Conservation (phyloP, 1,140 invertebrate species). For the Psix sp. region DNA sequence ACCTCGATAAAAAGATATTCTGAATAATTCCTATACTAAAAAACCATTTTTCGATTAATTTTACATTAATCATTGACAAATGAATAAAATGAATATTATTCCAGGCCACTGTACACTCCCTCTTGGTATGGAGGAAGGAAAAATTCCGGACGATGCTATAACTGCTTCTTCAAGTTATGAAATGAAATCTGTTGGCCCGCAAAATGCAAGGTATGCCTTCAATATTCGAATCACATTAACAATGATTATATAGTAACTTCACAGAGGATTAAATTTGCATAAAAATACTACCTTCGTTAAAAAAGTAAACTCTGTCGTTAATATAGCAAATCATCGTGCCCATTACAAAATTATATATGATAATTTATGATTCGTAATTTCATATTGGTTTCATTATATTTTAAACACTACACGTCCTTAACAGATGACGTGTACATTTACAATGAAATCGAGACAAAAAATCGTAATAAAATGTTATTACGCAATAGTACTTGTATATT, state of each 20-base stretch:
- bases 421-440: too few species aligned
- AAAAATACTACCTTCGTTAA: constrained; percentile 8
- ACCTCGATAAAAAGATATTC: too few species aligned
- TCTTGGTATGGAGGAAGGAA: constrained; percentile 93
- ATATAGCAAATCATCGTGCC: constrained; percentile 10
- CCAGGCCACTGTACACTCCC: constrained; percentile 88
- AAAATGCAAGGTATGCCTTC: constrained; percentile 88
- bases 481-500: too few species aligned
- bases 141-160: constrained; percentile 90
- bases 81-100: constrained; percentile 72
- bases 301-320: constrained; percentile 6
- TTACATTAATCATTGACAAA: constrained; percentile 58
- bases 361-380: constrained; percentile 6
- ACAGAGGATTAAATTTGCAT: constrained; percentile 15
- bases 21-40: constrained; percentile 11
- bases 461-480: too few species aligned
- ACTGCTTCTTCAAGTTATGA: constrained; percentile 93
- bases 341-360: constrained; percentile 15
- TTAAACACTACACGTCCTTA: too few species aligned
- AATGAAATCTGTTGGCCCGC: constrained; percentile 91
- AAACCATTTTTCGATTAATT: constrained; percentile 36
- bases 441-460: too few species aligned
- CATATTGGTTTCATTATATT: too few species aligned
- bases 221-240: constrained; percentile 38
- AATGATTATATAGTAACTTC: constrained; percentile 29